Base-by-base conservation (phyloP, 53 echinoderm and acorn worm species). In the Apostichopus leukothele region DNA sequence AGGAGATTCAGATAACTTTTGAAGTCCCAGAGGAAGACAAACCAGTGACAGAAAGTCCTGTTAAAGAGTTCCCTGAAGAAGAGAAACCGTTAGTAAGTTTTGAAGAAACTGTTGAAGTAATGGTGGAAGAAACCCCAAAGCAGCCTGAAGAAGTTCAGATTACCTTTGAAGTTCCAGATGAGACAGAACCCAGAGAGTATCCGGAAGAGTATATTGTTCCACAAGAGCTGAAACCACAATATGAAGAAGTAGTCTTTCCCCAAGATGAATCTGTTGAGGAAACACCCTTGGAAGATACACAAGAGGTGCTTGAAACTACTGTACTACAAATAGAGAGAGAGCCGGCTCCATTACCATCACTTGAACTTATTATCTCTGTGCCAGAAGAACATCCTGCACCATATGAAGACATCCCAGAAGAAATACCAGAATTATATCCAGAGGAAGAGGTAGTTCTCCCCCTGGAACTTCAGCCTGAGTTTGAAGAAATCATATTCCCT, bases 401-500 rank as follows among this genome's bases (percentile, higher is more conserved):
- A 63, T 7, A 6, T 80, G 80, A 80, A 59, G 80, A 80, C 54
- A 51, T 80, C 22, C 80, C 55, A 9, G 85, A 86, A 79, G 92
- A 92, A 53, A 9, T 53, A 22, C 80, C 80, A 22, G 80, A 80
- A 52, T 54, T 19, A 22, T 7, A 54, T 52, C 80, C 80, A 80
- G 55, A 80, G 23, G 79, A 79, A 79, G 71, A 86, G 71, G 7
- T 51, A 68, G 51, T 86, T 39, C 14, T 68, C 23, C 67, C 66
- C 5, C 22, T 60, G 39, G 18, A 67, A 66, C 86, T 86, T 86
- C 21, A 66, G 60, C 94, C 88, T 51, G 87, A 92, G 78, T 92
- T 54, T 90, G 92, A 92, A 63, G 92, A 92, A 83, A 87, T 92
- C 26, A 60, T 92, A 79, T 54, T 87, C 8, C 74, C 87, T 87